phyloP scores from a whole-genome alignment of 2,113 vertebrate genomes.

The Nannospalax galili region DNA sequence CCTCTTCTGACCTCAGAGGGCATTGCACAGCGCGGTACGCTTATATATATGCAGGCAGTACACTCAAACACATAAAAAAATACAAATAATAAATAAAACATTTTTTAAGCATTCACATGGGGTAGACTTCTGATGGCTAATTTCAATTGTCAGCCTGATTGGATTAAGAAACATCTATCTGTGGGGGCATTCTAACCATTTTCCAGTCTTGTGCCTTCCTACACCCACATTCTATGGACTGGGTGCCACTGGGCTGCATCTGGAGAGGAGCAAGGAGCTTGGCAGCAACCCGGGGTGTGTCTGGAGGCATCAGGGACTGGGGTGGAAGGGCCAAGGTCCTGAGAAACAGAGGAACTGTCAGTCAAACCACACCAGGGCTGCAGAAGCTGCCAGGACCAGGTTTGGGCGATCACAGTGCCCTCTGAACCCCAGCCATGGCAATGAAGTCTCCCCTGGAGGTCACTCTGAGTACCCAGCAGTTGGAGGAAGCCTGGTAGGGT shows the following conservation, averaged over 20 bases:
- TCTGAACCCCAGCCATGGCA: not conserved
- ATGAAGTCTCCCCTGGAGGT: not conserved
- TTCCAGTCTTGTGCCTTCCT: not conserved
- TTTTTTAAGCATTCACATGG: no score
- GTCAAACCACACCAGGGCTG: not conserved
- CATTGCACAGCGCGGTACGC: no score
- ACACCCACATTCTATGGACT: not conserved
- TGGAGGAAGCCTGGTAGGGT: not conserved
- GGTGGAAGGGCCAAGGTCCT: not conserved
- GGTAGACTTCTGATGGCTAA: no score
- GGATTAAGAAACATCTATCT: no score
- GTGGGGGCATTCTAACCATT: no score
- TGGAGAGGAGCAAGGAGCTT: not conserved
- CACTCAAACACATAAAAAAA: no score
- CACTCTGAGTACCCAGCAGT: not conserved
- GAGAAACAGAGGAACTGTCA: not conserved
- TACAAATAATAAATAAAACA: no score
- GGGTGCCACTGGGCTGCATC: not conserved
- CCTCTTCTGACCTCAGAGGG: no score
- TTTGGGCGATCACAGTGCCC: not conserved
- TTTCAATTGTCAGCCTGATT: no score
- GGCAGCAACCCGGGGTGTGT: no score
- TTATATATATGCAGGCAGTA: no score
- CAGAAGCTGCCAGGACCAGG: not conserved
- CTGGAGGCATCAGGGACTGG: not conserved